These are phyloP conservation scores for Mobula hypostoma DNA, from an alignment of 2,113 vertebrate species.

Conservation along the genomic window DNA sequence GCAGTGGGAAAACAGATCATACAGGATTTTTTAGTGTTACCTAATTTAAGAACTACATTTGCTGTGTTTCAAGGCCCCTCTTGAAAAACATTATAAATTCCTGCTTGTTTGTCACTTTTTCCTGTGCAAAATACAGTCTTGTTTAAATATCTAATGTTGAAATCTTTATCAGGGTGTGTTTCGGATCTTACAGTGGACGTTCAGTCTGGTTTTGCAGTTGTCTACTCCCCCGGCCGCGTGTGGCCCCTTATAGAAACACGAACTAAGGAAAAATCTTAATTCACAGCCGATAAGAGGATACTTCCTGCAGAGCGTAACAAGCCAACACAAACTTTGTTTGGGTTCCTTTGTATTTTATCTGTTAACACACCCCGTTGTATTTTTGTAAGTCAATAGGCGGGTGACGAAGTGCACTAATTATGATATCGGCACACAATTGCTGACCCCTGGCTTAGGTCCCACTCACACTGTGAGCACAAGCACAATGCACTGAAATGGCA, in stretches of 20 bases:
- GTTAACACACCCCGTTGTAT: slow-evolving; percentile 43
- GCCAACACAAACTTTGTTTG: slow-evolving; percentile 64
- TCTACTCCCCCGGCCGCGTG: slow-evolving; percentile 43
- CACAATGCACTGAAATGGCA: slow-evolving; percentile 23
- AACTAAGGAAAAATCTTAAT: slow-evolving; percentile 77
- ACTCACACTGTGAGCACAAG: slow-evolving; percentile 8
- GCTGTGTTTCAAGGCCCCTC: background rate
- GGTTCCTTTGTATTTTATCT: slow-evolving; percentile 66
- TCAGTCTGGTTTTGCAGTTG: slow-evolving; percentile 48
- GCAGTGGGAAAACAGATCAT: background rate
- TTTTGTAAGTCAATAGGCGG: slow-evolving; percentile 53
- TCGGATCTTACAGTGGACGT: slow-evolving; percentile 58
- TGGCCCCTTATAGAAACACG: slow-evolving; percentile 48
- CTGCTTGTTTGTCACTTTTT: slow-evolving; percentile 40
- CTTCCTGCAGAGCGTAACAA: slow-evolving; percentile 75
- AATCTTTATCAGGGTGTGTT: slow-evolving; percentile 49
- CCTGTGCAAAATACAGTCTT: slow-evolving; percentile 47
- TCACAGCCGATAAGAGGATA: slow-evolving; percentile 65
- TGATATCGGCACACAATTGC: slow-evolving; percentile 36
- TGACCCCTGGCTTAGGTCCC: slow-evolving; percentile 32
- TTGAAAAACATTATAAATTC: slow-evolving; percentile 23
- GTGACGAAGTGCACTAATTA: slow-evolving; percentile 38
- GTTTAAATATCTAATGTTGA: slow-evolving; percentile 54
- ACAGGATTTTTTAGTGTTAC: background rate
- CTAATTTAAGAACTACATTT: slow-evolving; percentile 6